Evolutionary conservation across 2,888 invertebrate genomes (phyloP).

Genomic region (Rosalia funebris): DNA sequence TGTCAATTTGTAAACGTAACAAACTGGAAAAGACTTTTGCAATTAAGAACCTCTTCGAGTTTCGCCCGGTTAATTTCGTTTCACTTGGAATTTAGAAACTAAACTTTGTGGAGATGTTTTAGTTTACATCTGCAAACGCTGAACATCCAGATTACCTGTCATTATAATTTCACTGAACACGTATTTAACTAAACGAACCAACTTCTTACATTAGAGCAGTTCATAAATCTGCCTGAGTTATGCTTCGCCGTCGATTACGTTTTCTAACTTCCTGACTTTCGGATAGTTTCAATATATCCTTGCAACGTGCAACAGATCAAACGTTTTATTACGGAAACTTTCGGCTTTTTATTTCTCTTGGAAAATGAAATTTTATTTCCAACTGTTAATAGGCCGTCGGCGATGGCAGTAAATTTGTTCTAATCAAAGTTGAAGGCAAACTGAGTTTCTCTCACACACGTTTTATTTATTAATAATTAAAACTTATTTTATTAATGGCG

Average conservation of each 20-base stretch:
- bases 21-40: conserved; percentile 63
- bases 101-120: conserved; percentile 44
- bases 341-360: background rate
- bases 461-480: too few relatives aligned
- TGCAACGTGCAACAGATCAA: conserved; percentile 41
- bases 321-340: conserved; percentile 41
- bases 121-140: conserved; percentile 51
- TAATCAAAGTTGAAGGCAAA: too few relatives aligned
- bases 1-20: conserved; percentile 63
- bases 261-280: conserved; percentile 38
- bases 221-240: conserved; percentile 51
- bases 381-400: conserved; percentile 2
- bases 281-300: conserved; percentile 43
- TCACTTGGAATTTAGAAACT: conserved; percentile 42
- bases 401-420: background rate
- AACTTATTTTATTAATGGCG: too few relatives aligned
- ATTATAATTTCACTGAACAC: conserved; percentile 54
- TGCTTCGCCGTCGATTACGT: conserved; percentile 47
- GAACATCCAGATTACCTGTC: conserved; percentile 54
- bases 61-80: conserved; percentile 53
- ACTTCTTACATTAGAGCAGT: conserved; percentile 52
- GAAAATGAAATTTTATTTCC: conserved; percentile 15
- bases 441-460: too few relatives aligned
- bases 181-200: conserved; percentile 53
- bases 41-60: conserved; percentile 58